Percentiles rank a stretch among this genome's conserved stretches.
Conservation (phyloP, 2,113 vertebrate species). For the Poicephalus gulielmi region DNA sequence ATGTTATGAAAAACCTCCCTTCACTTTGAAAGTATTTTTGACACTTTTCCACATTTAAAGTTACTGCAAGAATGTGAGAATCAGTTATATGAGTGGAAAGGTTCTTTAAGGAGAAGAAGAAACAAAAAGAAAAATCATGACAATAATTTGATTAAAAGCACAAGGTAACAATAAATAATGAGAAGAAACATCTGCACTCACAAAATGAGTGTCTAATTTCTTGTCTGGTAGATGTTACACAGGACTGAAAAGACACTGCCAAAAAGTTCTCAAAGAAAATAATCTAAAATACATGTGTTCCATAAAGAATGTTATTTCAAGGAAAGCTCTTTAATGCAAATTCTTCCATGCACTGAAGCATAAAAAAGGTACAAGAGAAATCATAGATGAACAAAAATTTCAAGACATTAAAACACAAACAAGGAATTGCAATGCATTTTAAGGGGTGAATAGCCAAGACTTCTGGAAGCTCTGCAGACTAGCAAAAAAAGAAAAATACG, state of each 20-base stretch:
- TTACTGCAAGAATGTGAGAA: neutral
- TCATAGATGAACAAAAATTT: neutral
- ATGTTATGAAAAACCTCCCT: neutral
- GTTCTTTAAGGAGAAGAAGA: neutral
- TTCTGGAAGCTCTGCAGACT: neutral
- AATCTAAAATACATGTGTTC: neutral
- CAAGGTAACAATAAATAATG: neutral
- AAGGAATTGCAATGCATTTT: neutral
- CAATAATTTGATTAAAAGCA: conserved; percentile 6
- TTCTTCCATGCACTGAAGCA: neutral
- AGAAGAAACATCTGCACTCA: neutral
- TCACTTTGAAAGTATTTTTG: neutral
- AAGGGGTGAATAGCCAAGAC: neutral
- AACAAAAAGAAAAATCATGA: neutral
- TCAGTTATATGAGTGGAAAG: neutral
- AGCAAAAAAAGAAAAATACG: neutral
- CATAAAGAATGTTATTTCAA: neutral
- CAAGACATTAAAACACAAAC: neutral
- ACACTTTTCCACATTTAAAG: neutral
- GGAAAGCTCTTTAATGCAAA: neutral
- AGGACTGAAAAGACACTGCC: neutral
- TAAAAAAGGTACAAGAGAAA: neutral
- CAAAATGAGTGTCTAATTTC: neutral
- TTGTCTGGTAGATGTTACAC: neutral
- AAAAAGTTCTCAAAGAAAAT: neutral